Percentiles rank a stretch among this genome's conserved stretches.
Conservation (phyloP, 2,797 vertebrate genomes). For the Lepilemur septentrionalis region DNA sequence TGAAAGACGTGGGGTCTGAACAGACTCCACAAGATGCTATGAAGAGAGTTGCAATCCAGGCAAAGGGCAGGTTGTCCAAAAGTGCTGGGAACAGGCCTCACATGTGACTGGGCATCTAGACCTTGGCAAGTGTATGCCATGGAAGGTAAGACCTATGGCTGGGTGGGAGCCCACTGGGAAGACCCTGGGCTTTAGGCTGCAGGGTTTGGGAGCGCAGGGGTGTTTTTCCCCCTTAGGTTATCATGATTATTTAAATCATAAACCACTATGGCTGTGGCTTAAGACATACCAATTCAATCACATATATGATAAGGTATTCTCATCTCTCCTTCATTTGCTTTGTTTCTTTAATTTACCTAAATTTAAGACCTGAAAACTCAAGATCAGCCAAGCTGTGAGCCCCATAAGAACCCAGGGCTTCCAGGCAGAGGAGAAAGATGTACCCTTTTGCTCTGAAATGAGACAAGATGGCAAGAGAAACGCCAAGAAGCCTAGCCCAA, state of each 20-base stretch:
- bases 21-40: background rate
- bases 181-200: background rate
- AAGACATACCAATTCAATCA: background rate
- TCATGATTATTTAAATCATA: background rate
- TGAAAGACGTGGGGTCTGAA: background rate
- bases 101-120: background rate
- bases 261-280: background rate
- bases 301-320: background rate
- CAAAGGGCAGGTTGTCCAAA: background rate
- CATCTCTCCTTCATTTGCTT: background rate
- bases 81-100: background rate
- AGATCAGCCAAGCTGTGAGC: background rate
- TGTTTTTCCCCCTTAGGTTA: background rate
- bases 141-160: background rate
- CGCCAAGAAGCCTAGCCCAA: background rate
- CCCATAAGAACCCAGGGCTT: background rate
- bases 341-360: background rate
- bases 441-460: background rate
- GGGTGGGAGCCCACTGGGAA: background rate
- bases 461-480: background rate
- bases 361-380: slow-evolving; percentile 1
- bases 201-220: background rate
- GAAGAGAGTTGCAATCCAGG: background rate
- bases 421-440: background rate
- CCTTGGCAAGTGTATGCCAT: background rate